A percentile compares a stretch with the other conserved stretches of the same genome.
Evolutionary conservation across 2,113 vertebrate genomes (phyloP).

Genomic region (Ptilorrhoa leucosticta): DNA sequence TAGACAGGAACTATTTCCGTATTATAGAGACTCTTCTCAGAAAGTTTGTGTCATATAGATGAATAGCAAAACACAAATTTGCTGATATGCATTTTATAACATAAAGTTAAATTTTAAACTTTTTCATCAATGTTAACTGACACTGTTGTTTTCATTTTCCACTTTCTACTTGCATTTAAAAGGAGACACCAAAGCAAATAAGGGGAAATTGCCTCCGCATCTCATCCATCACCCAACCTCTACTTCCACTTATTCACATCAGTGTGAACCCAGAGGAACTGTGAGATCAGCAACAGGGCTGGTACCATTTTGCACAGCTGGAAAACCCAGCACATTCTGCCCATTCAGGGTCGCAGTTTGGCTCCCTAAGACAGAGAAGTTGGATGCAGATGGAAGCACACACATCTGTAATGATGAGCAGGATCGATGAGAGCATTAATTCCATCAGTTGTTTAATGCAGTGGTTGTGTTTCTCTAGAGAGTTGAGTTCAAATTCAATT

Average conservation of each 20-base stretch:
- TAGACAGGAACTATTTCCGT: neutral
- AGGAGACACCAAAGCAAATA: neutral
- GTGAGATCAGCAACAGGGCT: neutral
- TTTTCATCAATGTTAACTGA: neutral
- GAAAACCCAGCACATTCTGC: neutral
- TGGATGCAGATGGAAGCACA: neutral
- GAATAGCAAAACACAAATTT: neutral
- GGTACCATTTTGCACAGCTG: neutral
- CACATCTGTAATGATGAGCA: neutral
- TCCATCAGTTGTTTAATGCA: slow-evolving; percentile 39
- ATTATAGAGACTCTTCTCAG: neutral
- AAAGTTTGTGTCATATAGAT: neutral
- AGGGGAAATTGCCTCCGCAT: neutral
- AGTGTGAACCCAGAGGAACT: neutral
- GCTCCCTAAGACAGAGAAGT: neutral
- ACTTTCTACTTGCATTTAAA: neutral
- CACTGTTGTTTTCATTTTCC: neutral
- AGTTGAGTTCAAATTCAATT: slow-evolving; percentile 41
- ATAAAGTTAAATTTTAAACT: neutral
- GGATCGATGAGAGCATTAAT: slow-evolving; percentile 35
- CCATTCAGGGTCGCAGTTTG: neutral
- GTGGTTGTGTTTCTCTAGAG: slow-evolving; percentile 29
- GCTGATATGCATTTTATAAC: neutral
- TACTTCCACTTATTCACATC: neutral
- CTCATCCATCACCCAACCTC: neutral